Evolutionary conservation across 2,888 invertebrate species (phyloP).

Genomic region (Atrina japonica): DNA sequence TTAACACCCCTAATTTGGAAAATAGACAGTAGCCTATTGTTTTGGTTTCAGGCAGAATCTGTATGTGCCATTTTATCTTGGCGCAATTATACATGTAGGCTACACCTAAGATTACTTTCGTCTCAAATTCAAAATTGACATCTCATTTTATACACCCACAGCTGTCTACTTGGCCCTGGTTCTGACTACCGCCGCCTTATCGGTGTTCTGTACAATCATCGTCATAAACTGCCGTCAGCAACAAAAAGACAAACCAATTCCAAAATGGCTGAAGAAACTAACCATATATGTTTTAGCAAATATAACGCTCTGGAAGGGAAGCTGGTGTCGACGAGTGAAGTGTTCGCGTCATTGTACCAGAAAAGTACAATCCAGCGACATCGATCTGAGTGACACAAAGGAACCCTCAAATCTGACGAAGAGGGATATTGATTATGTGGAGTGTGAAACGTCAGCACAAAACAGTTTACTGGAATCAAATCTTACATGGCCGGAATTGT

Average conservation of each 20-base stretch:
- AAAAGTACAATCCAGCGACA: background rate
- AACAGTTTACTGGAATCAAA: slow-evolving; percentile 6
- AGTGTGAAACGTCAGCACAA: background rate
- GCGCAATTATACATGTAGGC: too few relatives aligned
- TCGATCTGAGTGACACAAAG: background rate
- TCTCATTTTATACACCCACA: too few relatives aligned
- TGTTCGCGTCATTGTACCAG: too few relatives aligned
- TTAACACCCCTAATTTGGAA: too few relatives aligned
- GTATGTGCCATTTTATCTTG: too few relatives aligned
- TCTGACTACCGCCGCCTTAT: slow-evolving; percentile 21
- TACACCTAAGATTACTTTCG: too few relatives aligned
- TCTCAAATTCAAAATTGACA: too few relatives aligned
- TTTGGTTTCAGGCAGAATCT: too few relatives aligned
- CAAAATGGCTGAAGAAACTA: slow-evolving; percentile 13
- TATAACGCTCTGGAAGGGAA: slow-evolving; percentile 1
- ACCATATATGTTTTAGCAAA: background rate
- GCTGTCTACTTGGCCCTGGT: slow-evolving; percentile 37
- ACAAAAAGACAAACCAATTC: slow-evolving; percentile 24
- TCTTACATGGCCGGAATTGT: slow-evolving; percentile 46
- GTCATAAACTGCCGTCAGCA: slow-evolving; percentile 17
- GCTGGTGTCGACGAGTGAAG: background rate
- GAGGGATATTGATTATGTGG: background rate
- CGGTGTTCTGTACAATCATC: slow-evolving; percentile 30
- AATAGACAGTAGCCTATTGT: too few relatives aligned
- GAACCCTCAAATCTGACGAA: background rate